Percentiles rank a stretch among this genome's conserved stretches.
These are phyloP conservation scores for Glyptemys insculpta DNA, from an alignment of 2,797 vertebrate species.

Conservation along the genomic window DNA sequence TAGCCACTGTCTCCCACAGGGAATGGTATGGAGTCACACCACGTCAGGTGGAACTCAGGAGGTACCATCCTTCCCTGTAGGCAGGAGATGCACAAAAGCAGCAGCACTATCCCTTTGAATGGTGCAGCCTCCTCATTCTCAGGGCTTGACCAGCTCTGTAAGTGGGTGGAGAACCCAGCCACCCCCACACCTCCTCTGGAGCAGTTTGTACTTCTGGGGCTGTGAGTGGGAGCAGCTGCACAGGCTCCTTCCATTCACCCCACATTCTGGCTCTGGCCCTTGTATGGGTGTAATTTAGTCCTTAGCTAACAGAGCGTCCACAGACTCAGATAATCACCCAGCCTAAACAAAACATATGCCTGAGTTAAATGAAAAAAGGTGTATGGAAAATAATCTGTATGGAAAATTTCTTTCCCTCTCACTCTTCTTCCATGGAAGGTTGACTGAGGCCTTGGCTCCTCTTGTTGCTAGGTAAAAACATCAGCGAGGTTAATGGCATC, in stretches of 20 bases:
- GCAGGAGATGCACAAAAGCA: no score
- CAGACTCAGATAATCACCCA: not conserved
- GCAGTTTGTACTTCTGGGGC: not conserved
- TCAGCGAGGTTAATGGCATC: not conserved
- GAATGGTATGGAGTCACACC: not conserved
- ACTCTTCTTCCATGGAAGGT: not conserved
- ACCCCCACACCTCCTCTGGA: not conserved
- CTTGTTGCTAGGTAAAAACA: not conserved
- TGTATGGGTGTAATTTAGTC: not conserved
- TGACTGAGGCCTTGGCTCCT: not conserved
- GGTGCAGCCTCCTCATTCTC: no score
- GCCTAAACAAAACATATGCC: not conserved
- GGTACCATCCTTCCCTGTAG: not conserved
- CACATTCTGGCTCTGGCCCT: not conserved
- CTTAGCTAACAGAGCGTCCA: not conserved
- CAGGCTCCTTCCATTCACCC: not conserved
- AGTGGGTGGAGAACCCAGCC: not conserved
- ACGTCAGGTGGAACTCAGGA: accelerated
- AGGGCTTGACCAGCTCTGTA: not conserved
- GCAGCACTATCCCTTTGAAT: no score
- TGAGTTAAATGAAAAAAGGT: not conserved
- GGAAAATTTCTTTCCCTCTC: not conserved
- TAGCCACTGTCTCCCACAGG: not conserved
- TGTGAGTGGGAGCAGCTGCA: no score
- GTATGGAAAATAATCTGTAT: not conserved